Conservation (phyloP, 1,140 invertebrate species). For the Diabrotica virgifera region DNA sequence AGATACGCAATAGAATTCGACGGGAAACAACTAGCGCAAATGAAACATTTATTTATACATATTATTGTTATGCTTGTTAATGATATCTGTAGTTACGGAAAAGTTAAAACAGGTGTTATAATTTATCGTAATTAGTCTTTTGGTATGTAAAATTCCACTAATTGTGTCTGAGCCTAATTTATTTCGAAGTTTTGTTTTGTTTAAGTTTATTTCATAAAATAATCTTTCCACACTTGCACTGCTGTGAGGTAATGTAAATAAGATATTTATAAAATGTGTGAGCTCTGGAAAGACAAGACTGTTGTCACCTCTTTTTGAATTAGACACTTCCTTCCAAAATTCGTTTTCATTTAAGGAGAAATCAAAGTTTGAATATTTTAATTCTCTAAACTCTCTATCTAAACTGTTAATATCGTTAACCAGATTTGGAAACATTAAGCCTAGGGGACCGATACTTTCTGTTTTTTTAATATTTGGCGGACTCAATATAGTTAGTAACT, state of each 20-base stretch:
- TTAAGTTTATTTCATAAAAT: slow-evolving; percentile 17
- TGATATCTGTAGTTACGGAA: too few relatives aligned
- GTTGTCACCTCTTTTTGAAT: neutral
- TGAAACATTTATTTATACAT: too few relatives aligned
- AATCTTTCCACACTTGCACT: slow-evolving; percentile 8
- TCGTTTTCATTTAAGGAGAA: neutral
- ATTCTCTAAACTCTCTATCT: neutral
- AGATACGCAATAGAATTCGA: too few relatives aligned
- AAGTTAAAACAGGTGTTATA: too few relatives aligned
- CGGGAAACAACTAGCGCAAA: too few relatives aligned
- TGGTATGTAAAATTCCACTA: neutral
- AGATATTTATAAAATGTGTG: neutral
- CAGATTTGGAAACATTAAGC: neutral
- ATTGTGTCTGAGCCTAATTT: neutral
- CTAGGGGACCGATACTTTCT: neutral
- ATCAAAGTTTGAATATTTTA: slow-evolving; percentile 5
- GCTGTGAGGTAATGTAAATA: slow-evolving; percentile 12
- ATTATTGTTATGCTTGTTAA: too few relatives aligned
- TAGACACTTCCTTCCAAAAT: neutral
- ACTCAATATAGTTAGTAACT: neutral
- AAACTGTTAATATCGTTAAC: neutral
- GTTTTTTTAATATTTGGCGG: neutral
- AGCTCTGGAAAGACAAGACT: neutral
- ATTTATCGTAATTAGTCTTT: neutral
- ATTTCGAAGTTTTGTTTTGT: slow-evolving; percentile 17